Conservation (phyloP, 2,797 vertebrate genomes). For the Molossus molossus region DNA sequence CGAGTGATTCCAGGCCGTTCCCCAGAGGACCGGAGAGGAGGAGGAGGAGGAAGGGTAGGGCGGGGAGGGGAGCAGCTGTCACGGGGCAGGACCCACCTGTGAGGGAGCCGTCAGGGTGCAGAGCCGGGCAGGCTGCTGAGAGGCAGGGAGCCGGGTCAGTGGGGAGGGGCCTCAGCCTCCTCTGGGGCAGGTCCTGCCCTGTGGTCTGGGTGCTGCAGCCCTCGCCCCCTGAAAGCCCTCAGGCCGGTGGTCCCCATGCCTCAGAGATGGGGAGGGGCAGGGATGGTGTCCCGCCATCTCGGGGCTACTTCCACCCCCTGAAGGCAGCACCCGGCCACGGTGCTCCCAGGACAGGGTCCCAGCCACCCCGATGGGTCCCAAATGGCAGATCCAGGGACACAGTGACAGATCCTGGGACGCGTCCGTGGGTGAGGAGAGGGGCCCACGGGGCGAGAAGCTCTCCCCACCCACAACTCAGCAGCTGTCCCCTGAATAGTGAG, state of each 20-base stretch:
- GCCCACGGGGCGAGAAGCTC: not conserved
- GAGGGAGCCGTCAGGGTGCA: slow-evolving; percentile 51
- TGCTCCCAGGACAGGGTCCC: not conserved
- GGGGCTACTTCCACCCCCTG: not conserved
- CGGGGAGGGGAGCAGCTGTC: no score
- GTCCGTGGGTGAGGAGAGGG: rapidly evolving
- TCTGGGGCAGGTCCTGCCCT: no score
- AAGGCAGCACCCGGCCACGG: not conserved
- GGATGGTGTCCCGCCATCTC: not conserved
- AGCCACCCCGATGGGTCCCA: no score
- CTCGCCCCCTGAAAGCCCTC: no score
- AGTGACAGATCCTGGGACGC: no score
- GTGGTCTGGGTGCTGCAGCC: not conserved
- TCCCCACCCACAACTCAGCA: no score
- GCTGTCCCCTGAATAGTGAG: not conserved
- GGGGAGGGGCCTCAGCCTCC: rapidly evolving
- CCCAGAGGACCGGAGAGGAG: not conserved
- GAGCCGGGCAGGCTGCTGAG: slow-evolving; percentile 86
- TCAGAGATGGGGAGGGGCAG: not conserved
- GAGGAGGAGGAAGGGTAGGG: no score
- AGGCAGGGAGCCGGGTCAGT: not conserved
- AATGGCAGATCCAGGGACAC: not conserved
- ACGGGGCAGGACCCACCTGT: slow-evolving; percentile 83
- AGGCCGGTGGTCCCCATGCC: not conserved
- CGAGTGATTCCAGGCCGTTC: not conserved